These are phyloP conservation scores for Heliopora coerulea DNA, from an alignment of 92 coral and sea anemone genomes.

Conservation along the genomic window DNA sequence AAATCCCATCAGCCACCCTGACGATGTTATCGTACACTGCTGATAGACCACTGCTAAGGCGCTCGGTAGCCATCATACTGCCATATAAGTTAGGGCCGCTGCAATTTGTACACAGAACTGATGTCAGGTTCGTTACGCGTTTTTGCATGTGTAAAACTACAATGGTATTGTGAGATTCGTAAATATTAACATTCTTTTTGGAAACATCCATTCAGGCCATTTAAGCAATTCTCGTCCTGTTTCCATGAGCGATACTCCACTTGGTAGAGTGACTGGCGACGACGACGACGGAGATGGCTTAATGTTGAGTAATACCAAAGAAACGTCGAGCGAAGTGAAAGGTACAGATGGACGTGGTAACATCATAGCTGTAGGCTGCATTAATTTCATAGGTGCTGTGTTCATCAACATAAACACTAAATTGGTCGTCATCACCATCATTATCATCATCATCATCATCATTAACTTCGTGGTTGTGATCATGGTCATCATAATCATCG, in stretches of 20 bases:
- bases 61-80: too few species aligned
- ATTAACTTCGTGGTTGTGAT: background rate
- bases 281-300: conserved; percentile 68
- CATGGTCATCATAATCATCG: background rate
- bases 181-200: too few species aligned
- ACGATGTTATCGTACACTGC: too few species aligned
- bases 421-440: background rate
- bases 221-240: conserved; percentile 48
- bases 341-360: conserved; percentile 1
- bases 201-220: background rate
- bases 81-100: too few species aligned
- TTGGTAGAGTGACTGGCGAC: conserved; percentile 58
- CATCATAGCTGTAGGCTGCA: too few species aligned
- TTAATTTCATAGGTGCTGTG: too few species aligned
- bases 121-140: too few species aligned
- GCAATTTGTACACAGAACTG: too few species aligned
- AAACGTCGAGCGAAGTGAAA: conserved; percentile 27
- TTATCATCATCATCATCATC: background rate
- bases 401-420: background rate
- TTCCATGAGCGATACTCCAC: conserved; percentile 87
- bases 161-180: too few species aligned
- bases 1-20: too few species aligned
- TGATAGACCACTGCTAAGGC: too few species aligned
- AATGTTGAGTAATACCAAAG: conserved; percentile 2
- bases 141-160: too few species aligned